Evolutionary conservation across 2,888 invertebrate species (phyloP), one percentile per base, ranked within the genome.

Genomic region (Germaria angustata): DNA sequence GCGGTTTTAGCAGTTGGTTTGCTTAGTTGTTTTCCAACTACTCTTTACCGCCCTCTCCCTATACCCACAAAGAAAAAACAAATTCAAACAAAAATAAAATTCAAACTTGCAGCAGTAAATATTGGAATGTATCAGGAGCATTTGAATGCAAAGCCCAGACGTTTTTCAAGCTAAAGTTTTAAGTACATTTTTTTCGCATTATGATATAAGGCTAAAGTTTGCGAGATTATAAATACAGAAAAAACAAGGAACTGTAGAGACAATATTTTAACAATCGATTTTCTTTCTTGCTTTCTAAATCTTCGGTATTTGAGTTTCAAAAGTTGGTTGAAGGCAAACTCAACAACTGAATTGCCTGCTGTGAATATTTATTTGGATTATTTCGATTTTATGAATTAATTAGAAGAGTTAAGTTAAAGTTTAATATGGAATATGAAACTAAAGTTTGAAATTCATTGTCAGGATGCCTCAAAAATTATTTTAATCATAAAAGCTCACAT

Each of bases 1-100:
- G 82, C 28, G 82, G 82, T 79, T 82, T 46, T 53, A 75, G 51
- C 72, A 79, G 72, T 73, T 80, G 79, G 79, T 73, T 80, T 66
- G 41, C 41, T 73, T 59, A 66, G 71, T 65, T 57, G 57, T 65
- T 79, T 39, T 41, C 6, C 34, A 22, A 22, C 13, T 53, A 11
- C 46, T 24, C 44, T 55, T 34, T 34, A 61, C 41, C 36, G 46
- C 22, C 32, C 11, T n/a, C 5, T 28, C 28, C 28, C 28, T 28
- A 5, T 3, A 2, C 0, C 15, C 34, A 44, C 11, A 34, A 44
- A 65, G 22, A 22, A 24, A 28, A 55, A 57, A 57, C 17, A 57
- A 17, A 55, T 49, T 65, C 32, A 46, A 65, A 65, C 34, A 51
- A 59, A 59, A 72, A 39, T 39, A 49, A 51, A 71, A 69, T 8